A percentile compares a stretch with the other conserved stretches of the same genome.
Evolutionary conservation across 2,113 vertebrate genomes (phyloP).

Genomic region (Semicossyphus pulcher): DNA sequence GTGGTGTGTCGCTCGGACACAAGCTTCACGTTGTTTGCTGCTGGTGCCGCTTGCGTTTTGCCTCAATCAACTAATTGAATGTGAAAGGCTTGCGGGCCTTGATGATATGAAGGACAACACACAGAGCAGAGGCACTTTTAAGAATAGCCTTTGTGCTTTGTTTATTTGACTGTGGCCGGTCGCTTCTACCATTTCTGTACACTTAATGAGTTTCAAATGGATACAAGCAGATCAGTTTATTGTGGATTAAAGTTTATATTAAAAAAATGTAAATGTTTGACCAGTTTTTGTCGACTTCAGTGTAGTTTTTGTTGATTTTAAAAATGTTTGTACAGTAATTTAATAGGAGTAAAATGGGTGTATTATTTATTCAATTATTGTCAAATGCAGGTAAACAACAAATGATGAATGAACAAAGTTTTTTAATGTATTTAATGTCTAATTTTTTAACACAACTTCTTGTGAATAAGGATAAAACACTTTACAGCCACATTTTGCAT

Average conservation of each 20-base stretch:
- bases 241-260: background rate
- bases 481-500: background rate
- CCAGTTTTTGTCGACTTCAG: background rate
- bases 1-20: constrained; percentile 76
- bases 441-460: background rate
- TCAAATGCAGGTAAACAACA: background rate
- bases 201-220: background rate
- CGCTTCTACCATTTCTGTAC: constrained; percentile 10
- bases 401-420: background rate
- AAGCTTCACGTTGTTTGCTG: constrained; percentile 75
- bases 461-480: background rate
- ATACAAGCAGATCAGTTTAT: background rate
- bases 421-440: background rate
- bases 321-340: background rate
- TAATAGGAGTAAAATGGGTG: background rate
- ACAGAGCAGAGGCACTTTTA: constrained; percentile 56
- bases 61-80: constrained; percentile 85
- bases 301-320: background rate
- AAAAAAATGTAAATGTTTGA: background rate
- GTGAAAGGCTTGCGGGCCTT: constrained; percentile 78
- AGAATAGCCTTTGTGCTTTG: constrained; percentile 69
- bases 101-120: constrained; percentile 79
- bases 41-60: constrained; percentile 81
- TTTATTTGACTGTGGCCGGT: constrained; percentile 31
- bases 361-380: background rate